These are phyloP conservation scores for Monopis laevigella DNA, from an alignment of 2,888 invertebrate genomes.

Conservation along the genomic window DNA sequence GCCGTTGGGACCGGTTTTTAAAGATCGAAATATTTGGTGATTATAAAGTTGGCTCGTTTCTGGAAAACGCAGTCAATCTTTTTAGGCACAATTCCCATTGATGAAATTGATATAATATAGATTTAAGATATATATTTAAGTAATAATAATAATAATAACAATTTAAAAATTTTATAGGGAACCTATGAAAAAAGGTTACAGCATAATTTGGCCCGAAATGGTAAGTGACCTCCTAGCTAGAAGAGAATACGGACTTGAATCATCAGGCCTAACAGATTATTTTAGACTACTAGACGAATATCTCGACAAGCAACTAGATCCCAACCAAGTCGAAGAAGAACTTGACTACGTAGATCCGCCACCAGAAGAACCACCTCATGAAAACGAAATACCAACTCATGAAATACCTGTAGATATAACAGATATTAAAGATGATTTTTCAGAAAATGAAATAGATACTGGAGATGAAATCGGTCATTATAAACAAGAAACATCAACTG, in stretches of 20 bases:
- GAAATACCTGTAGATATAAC: conserved; percentile 23
- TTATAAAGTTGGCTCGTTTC: too few species aligned
- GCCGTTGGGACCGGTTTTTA: too few species aligned
- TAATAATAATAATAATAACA: not conserved
- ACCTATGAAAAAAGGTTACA: conserved; percentile 53
- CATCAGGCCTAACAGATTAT: conserved; percentile 60
- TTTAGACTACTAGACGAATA: conserved; percentile 65
- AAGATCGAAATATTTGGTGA: too few species aligned
- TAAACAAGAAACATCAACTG: conserved; percentile 53
- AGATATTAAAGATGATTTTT: conserved; percentile 25
- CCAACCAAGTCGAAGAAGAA: conserved; percentile 25
- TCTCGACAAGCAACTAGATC: conserved; percentile 56
- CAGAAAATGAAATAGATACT: conserved; percentile 42
- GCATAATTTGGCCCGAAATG: conserved; percentile 54
- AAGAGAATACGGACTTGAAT: conserved; percentile 55
- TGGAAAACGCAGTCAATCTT: too few species aligned
- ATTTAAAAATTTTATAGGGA: conserved; percentile 33
- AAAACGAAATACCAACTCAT: conserved; percentile 33
- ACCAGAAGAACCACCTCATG: conserved; percentile 27
- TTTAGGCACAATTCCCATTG: too few species aligned
- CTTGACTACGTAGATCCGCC: conserved; percentile 46
- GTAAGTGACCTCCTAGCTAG: conserved; percentile 54
- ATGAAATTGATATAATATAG: not conserved
- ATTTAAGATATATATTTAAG: not conserved
- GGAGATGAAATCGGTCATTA: conserved; percentile 33